Evolutionary conservation across 2,888 invertebrate genomes (phyloP), one percentile per base, ranked within the genome.

Genomic region (Athrips mouffetella): DNA sequence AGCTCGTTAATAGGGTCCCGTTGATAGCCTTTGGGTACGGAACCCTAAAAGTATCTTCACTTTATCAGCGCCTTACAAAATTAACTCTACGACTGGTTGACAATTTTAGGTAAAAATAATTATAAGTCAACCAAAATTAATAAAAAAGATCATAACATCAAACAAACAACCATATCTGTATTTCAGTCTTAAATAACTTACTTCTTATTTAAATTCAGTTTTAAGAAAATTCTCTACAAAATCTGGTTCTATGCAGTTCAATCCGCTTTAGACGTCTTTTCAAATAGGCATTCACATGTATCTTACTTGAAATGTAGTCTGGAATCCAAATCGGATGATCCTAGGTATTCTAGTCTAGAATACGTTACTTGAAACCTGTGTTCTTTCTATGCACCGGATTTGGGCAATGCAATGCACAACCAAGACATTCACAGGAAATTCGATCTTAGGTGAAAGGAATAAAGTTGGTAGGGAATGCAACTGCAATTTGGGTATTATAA

Each of bases 341-440:
- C 61, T 49, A 27, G 60, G 71, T 65, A 74, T 75, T 21, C 21
- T 18, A 42, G 29, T 21, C 21, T 18, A 42, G 29, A 42, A 37
- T 23, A 44, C 73, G 77, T 79, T 77, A 77, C 77, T 78, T 74
- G 67, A 73, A 79, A 79, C 76, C 75, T 73, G 70, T 78, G 74
- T 80, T 75, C 73, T 73, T 73, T n/a, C 30, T 73, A 75, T 74
- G 74, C 73, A 76, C 67, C 53, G 65, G 69, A 63, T 74, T 70
- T 65, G 58, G 63, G 51, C 46, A 47, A 55, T 58, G 55, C 59
- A 62, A 13, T 25, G 3, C 2, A 2, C 3, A 29, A 1, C 33
- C n/a, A n/a, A n/a, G 0, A 11, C 0, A 2, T 2, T 21, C 45
- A 55, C 16, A 33, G 41, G 2, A 71, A 47, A 54, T 39, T 63